Base-by-base conservation (phyloP, 1,140 invertebrate species). In the Tetraneura akinire region DNA sequence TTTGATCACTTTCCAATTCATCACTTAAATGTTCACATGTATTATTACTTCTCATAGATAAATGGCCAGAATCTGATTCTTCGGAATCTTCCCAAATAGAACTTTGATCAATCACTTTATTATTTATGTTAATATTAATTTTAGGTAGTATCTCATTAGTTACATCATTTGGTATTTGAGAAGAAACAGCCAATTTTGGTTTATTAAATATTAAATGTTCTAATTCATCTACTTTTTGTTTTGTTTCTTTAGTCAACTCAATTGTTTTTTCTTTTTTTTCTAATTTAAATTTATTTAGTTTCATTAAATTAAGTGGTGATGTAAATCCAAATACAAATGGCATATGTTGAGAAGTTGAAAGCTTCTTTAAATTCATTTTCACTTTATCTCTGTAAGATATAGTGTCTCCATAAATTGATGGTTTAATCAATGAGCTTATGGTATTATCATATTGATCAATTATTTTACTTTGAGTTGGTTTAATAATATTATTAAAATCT, bases 281-380 rank as follows among this genome's bases (percentile, higher is more conserved):
- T 5, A 45, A 18, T 47, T 62, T 55, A 13, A 57, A 32, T 29
- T n/a, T 73, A 5, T 10, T 60, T 47, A n/a, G 18, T 26, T 62
- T 47, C 9, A 60, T 62, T 18, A 45, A 16, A 18, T 26, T 23
- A 45, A 78, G 18, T 42, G 32, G 21, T 3, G 55, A 29, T 23
- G 74, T 18, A 78, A 45, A 45, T 45, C 53, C 55, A 78, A 78
- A 78, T 32, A 0, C 55, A 62, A 78, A 60, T n/a, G 74, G 53
- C 18, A 26, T 76, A 62, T 62, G 4, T 47, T 62, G 55, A 5
- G n/a, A 37, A 47, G 29, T 29, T 1, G 74, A 78, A 18, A 78
- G 74, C 5, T 78, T 78, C n/a, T 42, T 45, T 78, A 78, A 78
- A 78, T 78, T 78, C 55, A 78, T 60, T 62, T 78, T 78, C 18